Conservation (phyloP, 2,888 invertebrate genomes). For the Apodemia hepburni region DNA sequence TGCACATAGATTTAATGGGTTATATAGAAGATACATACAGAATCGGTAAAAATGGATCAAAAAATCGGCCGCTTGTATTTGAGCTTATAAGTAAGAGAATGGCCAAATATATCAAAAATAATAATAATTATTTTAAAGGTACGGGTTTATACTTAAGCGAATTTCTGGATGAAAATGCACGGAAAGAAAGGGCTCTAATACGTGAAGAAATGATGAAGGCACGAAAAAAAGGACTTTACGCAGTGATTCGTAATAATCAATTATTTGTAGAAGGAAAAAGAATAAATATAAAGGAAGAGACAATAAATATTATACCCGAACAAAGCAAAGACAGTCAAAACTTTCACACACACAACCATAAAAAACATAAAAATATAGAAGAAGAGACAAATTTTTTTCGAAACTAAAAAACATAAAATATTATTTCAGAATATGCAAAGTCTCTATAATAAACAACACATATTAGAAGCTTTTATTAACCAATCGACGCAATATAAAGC, state of each 20-base stretch:
- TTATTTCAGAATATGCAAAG: conserved; percentile 30
- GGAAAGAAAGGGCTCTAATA: neutral
- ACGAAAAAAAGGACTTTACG: neutral
- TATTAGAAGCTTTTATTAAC: conserved; percentile 25
- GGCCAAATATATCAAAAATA: neutral
- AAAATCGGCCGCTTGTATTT: neutral
- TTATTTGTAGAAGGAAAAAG: neutral
- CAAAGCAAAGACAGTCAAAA: too few relatives aligned
- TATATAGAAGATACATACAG: neutral
- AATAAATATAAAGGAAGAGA: neutral
- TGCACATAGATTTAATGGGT: neutral
- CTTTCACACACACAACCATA: too few relatives aligned
- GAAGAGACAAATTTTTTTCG: too few relatives aligned
- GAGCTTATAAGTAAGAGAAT: neutral
- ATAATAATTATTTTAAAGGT: neutral
- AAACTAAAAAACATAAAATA: conserved; percentile 1
- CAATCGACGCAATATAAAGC: conserved; percentile 18
- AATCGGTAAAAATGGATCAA: neutral
- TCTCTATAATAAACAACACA: conserved; percentile 24
- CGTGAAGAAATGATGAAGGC: neutral
- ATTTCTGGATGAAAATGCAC: neutral
- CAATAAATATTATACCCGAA: too few relatives aligned
- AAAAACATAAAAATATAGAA: too few relatives aligned
- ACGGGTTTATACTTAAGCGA: neutral
- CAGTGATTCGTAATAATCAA: neutral